Base-by-base conservation (phyloP, 2,888 invertebrate genomes). In the Caenorhabditis doughertyi region DNA sequence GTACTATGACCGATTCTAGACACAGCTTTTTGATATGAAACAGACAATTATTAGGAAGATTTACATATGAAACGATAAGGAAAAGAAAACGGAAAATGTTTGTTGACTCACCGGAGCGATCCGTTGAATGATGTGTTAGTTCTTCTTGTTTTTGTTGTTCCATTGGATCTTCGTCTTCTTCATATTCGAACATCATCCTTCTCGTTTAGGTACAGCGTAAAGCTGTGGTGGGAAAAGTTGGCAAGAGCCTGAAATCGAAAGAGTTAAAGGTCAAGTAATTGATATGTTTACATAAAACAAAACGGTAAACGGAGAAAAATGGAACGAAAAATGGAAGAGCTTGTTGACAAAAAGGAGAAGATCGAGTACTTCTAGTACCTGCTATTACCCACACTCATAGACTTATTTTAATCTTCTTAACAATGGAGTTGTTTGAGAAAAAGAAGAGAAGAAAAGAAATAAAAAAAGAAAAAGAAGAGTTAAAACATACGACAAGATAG, bases 101-200 rank as follows among this genome's bases (percentile, higher is more conserved):
- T 62, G 44, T 64, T 67, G 64, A 73, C 80, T 68, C 51, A 80
- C 74, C 76, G 55, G 76, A 81, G 65, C 58, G 60, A 76, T 70
- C 81, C 76, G 81, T 65, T 27, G 76, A 76, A 64, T 81, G 74
- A 67, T 67, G 65, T 65, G 47, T 67, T 65, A 72, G 35, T 73
- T 73, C 64, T 72, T 67, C 42, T 53, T 80, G 44, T 74, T 71
- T 49, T 64, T 76, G 55, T 39, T 64, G 58, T 81, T 84, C 84
- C 83, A 82, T 80, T 39, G 86, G 85, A 68, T 86, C 86, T 58
- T 84, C 79, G 56, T 86, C 86, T 76, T 86, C 86, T 70, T 86
- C 86, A 67, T 84, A 79, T 70, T 86, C 85, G 85, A 86, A 86
- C 86, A 86, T 86, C 86, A 86, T 86, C 79, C 56, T 83, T 79